Conservation (phyloP, 2,113 vertebrate genomes). For the Mustela lutreola region DNA sequence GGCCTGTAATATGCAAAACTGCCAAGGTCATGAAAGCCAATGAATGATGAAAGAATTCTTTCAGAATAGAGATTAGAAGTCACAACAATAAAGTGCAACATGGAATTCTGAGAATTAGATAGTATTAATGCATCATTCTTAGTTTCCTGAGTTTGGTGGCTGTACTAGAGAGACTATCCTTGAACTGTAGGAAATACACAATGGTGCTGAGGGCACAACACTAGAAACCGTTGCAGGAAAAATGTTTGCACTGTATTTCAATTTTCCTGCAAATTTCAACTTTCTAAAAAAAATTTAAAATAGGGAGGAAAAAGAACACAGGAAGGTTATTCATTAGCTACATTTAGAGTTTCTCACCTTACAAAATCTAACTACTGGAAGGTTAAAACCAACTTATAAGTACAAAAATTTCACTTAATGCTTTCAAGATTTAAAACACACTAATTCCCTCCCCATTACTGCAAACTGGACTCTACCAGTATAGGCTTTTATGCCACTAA, state of each 20-base stretch:
- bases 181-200: neutral
- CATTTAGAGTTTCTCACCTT: constrained; percentile 34
- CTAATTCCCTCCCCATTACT: neutral
- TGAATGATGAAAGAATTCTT: neutral
- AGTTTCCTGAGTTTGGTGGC: neutral
- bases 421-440: constrained; percentile 17
- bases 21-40: neutral
- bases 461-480: neutral
- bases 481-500: neutral
- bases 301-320: neutral
- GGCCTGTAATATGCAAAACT: neutral
- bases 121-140: neutral
- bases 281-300: neutral
- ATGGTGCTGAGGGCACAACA: neutral
- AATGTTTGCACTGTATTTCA: neutral
- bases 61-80: neutral
- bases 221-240: neutral
- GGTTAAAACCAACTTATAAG: neutral
- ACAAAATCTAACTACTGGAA: neutral
- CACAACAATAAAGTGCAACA: neutral
- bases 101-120: neutral
- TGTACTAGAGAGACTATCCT: neutral
- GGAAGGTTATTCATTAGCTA: neutral
- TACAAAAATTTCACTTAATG: constrained; percentile 15
- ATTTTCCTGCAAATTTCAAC: constrained; percentile 17